Conservation (phyloP, 35 echinoderm and acorn worm genomes). For the Chiridota heheva region DNA sequence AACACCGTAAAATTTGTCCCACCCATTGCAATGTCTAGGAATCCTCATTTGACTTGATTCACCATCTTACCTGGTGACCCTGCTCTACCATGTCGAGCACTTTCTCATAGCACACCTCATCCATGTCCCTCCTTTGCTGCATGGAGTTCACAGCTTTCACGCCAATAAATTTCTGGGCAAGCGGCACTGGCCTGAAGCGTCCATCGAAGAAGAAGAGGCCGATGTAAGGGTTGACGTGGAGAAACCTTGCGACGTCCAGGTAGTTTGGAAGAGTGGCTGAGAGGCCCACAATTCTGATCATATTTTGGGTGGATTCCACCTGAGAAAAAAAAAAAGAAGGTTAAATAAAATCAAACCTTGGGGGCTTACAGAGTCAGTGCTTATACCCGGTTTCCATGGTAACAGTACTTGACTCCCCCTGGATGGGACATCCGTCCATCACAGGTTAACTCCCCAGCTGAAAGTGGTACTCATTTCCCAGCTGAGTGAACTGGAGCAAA, state of each 20-base stretch:
- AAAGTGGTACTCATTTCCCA: no score
- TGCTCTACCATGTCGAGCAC: slow-evolving; percentile 55
- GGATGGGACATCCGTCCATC: no score
- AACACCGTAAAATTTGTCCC: no score
- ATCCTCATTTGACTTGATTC: no score
- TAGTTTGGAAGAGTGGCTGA: slow-evolving; percentile 97
- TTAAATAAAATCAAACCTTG: background rate
- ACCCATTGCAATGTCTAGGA: no score
- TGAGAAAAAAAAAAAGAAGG: slow-evolving; percentile 14
- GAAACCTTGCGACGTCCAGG: slow-evolving; percentile 80
- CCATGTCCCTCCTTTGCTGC: slow-evolving; percentile 85
- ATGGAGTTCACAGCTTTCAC: slow-evolving; percentile 83
- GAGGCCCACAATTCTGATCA: slow-evolving; percentile 88
- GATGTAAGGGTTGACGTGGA: slow-evolving; percentile 81
- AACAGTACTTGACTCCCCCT: no score
- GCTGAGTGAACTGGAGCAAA: no score
- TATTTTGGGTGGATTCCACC: slow-evolving; percentile 95
- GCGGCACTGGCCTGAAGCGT: slow-evolving; percentile 84
- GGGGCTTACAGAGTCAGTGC: no score
- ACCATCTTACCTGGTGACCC: slow-evolving; percentile 72
- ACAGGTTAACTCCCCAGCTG: no score
- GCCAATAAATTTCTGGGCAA: slow-evolving; percentile 85
- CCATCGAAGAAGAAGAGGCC: slow-evolving; percentile 96
- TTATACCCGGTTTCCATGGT: no score
- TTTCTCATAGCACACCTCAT: slow-evolving; percentile 98